phyloP scores from a whole-genome alignment of 2,888 invertebrate genomes.

The Nomada ferruginata region DNA sequence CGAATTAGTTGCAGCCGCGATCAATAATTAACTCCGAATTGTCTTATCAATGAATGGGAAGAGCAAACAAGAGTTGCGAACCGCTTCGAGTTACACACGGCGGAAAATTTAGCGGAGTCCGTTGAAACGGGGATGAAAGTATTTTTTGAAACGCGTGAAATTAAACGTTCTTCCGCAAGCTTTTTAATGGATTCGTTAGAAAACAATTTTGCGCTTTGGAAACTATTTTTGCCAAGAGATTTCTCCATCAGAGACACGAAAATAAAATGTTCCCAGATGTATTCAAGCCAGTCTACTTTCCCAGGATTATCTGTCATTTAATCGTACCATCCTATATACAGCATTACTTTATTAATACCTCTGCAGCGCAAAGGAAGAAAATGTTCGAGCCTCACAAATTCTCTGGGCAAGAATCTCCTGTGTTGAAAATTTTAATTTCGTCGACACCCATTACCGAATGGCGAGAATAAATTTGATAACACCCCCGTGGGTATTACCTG shows the following conservation, averaged over 20 bases:
- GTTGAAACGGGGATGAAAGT: not conserved
- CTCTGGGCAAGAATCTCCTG: not conserved
- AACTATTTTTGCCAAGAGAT: too few species aligned
- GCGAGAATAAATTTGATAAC: constrained; percentile 35
- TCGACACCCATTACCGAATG: constrained; percentile 10
- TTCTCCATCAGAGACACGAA: too few species aligned
- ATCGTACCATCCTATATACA: too few species aligned
- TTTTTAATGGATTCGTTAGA: too few species aligned
- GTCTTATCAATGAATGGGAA: constrained; percentile 6
- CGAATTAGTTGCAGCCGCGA: constrained; percentile 27
- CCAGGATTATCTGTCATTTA: too few species aligned
- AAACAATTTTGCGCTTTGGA: too few species aligned
- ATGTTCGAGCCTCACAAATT: not conserved
- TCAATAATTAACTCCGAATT: constrained; percentile 45
- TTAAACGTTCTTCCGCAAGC: not conserved
- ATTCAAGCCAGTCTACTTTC: too few species aligned
- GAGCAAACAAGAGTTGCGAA: constrained; percentile 1
- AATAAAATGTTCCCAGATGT: too few species aligned
- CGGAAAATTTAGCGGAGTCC: not conserved
- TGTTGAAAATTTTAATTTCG: constrained; percentile 13
- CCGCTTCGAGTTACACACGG: not conserved
- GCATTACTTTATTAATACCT: too few species aligned
- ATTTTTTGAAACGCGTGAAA: not conserved
- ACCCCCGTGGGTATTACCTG: not conserved
- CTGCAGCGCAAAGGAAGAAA: not conserved